These are phyloP conservation scores for Aphelinus atriplicis DNA, from an alignment of 1,140 invertebrate species.

Conservation along the genomic window DNA sequence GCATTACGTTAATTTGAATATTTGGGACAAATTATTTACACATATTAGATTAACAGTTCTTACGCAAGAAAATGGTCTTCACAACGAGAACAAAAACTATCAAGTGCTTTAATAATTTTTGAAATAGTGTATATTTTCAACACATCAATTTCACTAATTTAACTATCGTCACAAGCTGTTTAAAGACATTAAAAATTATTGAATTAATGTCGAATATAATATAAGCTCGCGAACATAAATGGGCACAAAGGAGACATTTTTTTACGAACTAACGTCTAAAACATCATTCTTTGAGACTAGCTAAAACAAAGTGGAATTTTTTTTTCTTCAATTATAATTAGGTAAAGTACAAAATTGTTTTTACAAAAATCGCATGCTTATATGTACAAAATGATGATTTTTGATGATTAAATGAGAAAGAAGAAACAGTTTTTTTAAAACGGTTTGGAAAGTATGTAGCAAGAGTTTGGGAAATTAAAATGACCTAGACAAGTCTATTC, in stretches of 20 bases:
- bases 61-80: slow-evolving; percentile 22
- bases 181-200: neutral
- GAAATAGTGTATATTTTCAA: slow-evolving; percentile 13
- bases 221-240: slow-evolving; percentile 2
- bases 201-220: neutral
- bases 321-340: neutral
- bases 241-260: neutral
- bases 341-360: too few species aligned
- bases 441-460: slow-evolving; percentile 2
- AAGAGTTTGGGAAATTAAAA: slow-evolving; percentile 19
- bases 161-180: neutral
- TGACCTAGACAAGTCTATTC: neutral
- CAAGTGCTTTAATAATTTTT: neutral
- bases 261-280: slow-evolving; percentile 18
- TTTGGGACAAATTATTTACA: slow-evolving; percentile 54
- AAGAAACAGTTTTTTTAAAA: neutral
- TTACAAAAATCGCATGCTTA: too few species aligned
- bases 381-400: too few species aligned
- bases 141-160: neutral
- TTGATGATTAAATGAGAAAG: too few species aligned
- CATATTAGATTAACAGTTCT: slow-evolving; percentile 51
- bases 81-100: slow-evolving; percentile 11
- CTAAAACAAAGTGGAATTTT: slow-evolving; percentile 20
- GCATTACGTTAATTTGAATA: slow-evolving; percentile 45
- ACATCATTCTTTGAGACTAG: slow-evolving; percentile 19